Conservation (phyloP, 2,888 invertebrate genomes). For the Plebejus argus region DNA sequence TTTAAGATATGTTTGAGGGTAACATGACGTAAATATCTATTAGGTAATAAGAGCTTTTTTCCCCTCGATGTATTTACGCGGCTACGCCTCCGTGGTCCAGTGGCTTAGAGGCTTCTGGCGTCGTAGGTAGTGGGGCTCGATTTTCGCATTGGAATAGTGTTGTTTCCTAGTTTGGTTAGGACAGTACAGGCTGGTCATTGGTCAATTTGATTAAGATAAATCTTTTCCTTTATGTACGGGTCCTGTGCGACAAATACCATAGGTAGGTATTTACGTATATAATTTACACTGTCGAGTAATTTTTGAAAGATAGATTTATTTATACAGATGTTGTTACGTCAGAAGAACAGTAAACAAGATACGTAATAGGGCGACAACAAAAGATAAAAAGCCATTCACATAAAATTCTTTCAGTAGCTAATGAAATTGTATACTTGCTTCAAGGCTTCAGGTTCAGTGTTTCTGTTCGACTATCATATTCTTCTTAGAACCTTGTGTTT, state of each 20-base stretch:
- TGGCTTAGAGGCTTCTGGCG: too few species aligned
- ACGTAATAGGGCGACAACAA: neutral
- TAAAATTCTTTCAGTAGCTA: neutral
- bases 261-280: too few species aligned
- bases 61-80: neutral
- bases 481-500: neutral
- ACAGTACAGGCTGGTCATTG: too few species aligned
- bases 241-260: too few species aligned
- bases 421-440: conserved; percentile 3
- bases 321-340: neutral
- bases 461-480: neutral
- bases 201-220: too few species aligned
- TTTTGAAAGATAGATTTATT: too few species aligned
- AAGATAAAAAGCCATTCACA: neutral
- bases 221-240: too few species aligned
- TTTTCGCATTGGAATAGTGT: too few species aligned
- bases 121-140: neutral
- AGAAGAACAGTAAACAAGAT: neutral
- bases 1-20: neutral
- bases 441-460: neutral
- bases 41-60: neutral
- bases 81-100: too few species aligned
- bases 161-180: too few species aligned
- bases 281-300: too few species aligned
- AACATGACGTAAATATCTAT: neutral